Conservation (phyloP, 2,797 vertebrate genomes). For the Hyperoplus lanceolatus region DNA sequence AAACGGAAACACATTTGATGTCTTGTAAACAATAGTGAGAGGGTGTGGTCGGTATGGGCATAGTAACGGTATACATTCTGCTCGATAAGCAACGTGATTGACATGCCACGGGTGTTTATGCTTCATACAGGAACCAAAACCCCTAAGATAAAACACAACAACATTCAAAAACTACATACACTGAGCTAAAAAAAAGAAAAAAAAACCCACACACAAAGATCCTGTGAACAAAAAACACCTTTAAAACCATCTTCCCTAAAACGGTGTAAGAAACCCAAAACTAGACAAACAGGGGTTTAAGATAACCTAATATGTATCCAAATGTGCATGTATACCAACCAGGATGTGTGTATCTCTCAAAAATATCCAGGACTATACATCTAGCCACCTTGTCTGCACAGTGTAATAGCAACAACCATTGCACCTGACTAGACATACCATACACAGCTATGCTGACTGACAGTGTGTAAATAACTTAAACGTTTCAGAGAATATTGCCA, state of each 20-base stretch:
- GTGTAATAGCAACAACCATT: slow-evolving; percentile 82
- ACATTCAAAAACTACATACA: slow-evolving; percentile 73
- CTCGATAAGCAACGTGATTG: slow-evolving; percentile 82
- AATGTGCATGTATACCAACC: slow-evolving; percentile 60
- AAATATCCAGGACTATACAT: slow-evolving; percentile 69
- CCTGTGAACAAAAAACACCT: slow-evolving; percentile 65
- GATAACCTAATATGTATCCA: slow-evolving; percentile 55
- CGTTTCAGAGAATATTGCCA: slow-evolving; percentile 75
- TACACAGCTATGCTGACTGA: slow-evolving; percentile 77
- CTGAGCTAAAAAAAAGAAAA: slow-evolving; percentile 52
- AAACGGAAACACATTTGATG: slow-evolving; percentile 76
- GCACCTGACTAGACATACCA: slow-evolving; percentile 82
- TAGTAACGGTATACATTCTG: slow-evolving; percentile 86
- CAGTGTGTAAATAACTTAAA: slow-evolving; percentile 73
- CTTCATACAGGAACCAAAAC: slow-evolving; percentile 70
- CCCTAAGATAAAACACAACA: slow-evolving; percentile 65
- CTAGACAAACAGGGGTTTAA: slow-evolving; percentile 50
- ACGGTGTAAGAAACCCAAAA: slow-evolving; percentile 63
- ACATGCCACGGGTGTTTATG: slow-evolving; percentile 83
- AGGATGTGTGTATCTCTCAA: slow-evolving; percentile 55
- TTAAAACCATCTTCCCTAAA: slow-evolving; percentile 35
- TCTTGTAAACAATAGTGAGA: slow-evolving; percentile 86
- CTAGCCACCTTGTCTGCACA: slow-evolving; percentile 82
- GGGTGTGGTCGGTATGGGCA: slow-evolving; percentile 74
- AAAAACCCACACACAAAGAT: slow-evolving; percentile 32